Conservation (phyloP, 2,888 invertebrate species). For the Sinopyrophorus schimmeli region DNA sequence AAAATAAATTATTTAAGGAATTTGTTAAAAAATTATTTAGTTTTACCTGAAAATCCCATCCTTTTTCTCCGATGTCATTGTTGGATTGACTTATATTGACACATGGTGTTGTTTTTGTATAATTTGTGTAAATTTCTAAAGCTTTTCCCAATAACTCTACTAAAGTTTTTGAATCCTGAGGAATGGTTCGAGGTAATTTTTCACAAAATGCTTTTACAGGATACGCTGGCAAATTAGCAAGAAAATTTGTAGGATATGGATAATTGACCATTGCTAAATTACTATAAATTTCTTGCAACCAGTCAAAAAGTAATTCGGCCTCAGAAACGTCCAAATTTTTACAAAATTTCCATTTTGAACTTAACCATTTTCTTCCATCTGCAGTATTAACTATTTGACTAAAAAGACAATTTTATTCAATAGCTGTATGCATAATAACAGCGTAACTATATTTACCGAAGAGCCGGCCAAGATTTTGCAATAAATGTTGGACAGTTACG, state of each 20-base stretch:
- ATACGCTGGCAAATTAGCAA: conserved; percentile 80
- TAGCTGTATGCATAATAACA: too few relatives aligned
- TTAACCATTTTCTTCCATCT: conserved; percentile 71
- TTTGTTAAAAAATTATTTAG: neutral
- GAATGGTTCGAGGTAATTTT: conserved; percentile 56
- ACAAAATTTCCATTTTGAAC: conserved; percentile 77
- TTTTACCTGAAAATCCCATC: conserved; percentile 82
- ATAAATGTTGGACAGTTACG: conserved; percentile 73
- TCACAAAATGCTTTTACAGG: conserved; percentile 73
- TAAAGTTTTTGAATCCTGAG: conserved; percentile 57
- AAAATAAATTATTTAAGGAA: too few relatives aligned
- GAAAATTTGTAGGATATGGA: conserved; percentile 84
- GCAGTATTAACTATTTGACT: conserved; percentile 60
- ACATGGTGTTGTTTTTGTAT: conserved; percentile 72
- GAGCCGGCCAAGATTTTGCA: conserved; percentile 73
- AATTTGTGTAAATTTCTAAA: conserved; percentile 79
- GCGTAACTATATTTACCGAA: conserved; percentile 63
- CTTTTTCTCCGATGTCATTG: conserved; percentile 64
- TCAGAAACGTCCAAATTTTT: conserved; percentile 63
- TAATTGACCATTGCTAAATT: conserved; percentile 95
- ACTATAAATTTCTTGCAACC: conserved; percentile 72
- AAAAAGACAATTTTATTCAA: conserved; percentile 34
- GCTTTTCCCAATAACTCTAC: conserved; percentile 68
- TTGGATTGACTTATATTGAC: conserved; percentile 64
- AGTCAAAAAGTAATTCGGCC: conserved; percentile 65